Base-by-base conservation (phyloP, 1,140 invertebrate genomes). In the Drosophila dunni region DNA sequence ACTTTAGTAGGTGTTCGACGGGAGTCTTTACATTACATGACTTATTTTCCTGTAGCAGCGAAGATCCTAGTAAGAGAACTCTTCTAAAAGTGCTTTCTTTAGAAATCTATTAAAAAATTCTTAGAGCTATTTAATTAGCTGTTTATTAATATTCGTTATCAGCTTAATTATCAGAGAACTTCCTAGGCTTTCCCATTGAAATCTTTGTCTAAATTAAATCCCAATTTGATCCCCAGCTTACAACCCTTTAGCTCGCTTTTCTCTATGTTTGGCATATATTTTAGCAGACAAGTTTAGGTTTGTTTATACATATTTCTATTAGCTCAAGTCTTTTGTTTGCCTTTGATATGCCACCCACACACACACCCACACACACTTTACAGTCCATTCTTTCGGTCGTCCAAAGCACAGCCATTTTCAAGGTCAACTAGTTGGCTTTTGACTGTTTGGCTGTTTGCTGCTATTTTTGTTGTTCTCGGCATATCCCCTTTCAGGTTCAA, bases 401-500 rank as follows among this genome's bases (percentile, higher is more conserved):
- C 38, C 48, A 51, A 65, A 24, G 51, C 34, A 38, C 46, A 65
- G 17, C 38, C 42, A 69, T 53, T 71, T 63, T 63, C 76, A 86
- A 88, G 83, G 83, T 83, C 83, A 88, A 65, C 51, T 76, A 51
- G 17, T 63, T 79, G 67, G 75, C 75, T 81, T 48, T 57, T 78
- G 78, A 48, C 61, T 20, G 60, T 34, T 29, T 72, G 40, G 65
- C 69, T 33, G 46, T 17, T 60, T 67, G 29, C 42, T 45, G 44
- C 40, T 69, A 64, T 82, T 83, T 63, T 71, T 71, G 66, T 64
- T 20, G 29, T 68, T 67, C 50, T 70, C 65, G 71, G 48, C 79
- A 73, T 77, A 86, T 82, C 68, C 65, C 83, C 83, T 86, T 86
- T 86, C 83, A 79, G 81, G 83, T 86, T 86, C 83, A 86, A 88